A percentile compares a stretch with the other conserved stretches of the same genome.
Evolutionary conservation across 2,113 vertebrate genomes (phyloP).

Genomic region (Bagarius yarrelli): DNA sequence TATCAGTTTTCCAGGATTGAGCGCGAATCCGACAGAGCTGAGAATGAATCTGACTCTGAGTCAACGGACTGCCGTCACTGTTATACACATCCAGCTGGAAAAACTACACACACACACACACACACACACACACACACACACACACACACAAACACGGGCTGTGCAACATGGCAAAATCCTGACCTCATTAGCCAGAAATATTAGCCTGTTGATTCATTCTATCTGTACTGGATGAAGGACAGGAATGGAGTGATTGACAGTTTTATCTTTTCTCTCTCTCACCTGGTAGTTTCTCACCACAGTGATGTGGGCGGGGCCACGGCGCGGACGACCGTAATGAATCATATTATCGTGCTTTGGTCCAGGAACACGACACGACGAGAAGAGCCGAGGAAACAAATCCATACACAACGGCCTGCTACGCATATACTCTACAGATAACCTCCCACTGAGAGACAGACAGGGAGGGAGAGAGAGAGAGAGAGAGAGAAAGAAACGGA

Average conservation of each 20-base stretch:
- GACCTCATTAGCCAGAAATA: too few species aligned
- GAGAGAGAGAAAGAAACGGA: background rate
- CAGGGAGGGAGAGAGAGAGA: background rate
- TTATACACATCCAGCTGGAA: conserved; percentile 84
- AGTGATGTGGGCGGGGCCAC: conserved; percentile 72
- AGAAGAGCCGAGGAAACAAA: conserved; percentile 76
- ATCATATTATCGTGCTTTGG: conserved; percentile 76
- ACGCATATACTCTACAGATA: conserved; percentile 71
- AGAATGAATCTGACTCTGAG: conserved; percentile 77
- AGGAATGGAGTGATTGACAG: too few species aligned
- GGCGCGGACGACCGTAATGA: conserved; percentile 66
- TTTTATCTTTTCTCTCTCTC: conserved; percentile 12
- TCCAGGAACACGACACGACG: conserved; percentile 79
- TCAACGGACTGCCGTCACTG: conserved; percentile 78
- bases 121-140: background rate
- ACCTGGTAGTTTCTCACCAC: conserved; percentile 85
- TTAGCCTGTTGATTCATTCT: too few species aligned
- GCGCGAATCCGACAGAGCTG: conserved; percentile 78
- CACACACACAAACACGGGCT: background rate
- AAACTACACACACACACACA: conserved; percentile 64
- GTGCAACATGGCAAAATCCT: background rate
- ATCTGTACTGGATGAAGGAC: too few species aligned
- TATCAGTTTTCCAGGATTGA: conserved; percentile 83
- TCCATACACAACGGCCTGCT: conserved; percentile 76
- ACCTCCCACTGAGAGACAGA: conserved; percentile 61